Evolutionary conservation across 2,888 invertebrate species (phyloP), one percentile per base, ranked within the genome.

Genomic region (Caenorhabditis becei): DNA sequence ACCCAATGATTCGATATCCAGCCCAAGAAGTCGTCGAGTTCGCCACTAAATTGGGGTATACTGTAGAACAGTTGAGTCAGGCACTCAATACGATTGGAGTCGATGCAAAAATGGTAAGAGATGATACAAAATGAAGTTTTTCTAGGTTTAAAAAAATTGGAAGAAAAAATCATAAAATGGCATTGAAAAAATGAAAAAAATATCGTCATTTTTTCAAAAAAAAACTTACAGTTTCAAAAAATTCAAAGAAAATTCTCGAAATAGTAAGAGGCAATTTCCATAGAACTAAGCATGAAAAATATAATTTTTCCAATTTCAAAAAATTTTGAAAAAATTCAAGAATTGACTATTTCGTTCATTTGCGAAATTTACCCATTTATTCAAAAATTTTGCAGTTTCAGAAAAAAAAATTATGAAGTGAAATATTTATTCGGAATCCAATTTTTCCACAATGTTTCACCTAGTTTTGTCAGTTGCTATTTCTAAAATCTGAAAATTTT

Each of bases 41-140:
- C 91, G 96, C 96, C 0, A 93, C 96, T 69, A 96, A 96, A 92
- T 93, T 97, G 84, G 97, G 97, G 51, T 97, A 97, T 92, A 95
- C 95, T 0, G 96, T 97, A 91, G 93, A 94, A 54, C 93, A 96
- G 82, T 95, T 97, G 7, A 94, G 95, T 87, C 94, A 94, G 0
- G 97, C 96, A 0, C 92, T 97, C 51, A 94, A 94, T 86, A 95
- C 95, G 88, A 92, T 97, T n/a, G 96, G 96, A 0, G 94, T 95
- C 0, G 94, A 95, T 85, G 81, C 83, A 0, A 85, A 77, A 49
- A 87, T 85, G 71, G 87, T 87, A 1, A 49, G 75, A 18, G 28
- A 5, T 26, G 28, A 11, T 24, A 23, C 14, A 14, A 16, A 24
- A 35, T 51, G 16, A 10, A 41, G 14, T 5, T 5, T 41, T 10